Evolutionary conservation across 1,140 invertebrate genomes (phyloP), one percentile per base, ranked within the genome.

Genomic region (Delia radicum): DNA sequence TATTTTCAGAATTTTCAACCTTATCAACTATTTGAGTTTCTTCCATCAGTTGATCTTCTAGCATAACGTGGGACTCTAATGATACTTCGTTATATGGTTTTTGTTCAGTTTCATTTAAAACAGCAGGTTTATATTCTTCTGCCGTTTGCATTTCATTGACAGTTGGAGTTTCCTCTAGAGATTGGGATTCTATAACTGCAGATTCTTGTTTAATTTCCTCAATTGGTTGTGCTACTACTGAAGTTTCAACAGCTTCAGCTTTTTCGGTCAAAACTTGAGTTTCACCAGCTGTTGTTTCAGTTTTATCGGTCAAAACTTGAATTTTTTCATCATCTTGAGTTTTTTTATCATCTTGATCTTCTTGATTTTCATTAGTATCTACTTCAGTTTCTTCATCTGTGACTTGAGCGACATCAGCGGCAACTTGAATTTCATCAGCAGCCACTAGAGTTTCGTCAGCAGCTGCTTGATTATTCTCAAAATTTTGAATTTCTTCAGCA

Each of bases 121-220:
- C 27, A 2, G 15, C 33, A 5, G 21, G 37, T n/a, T n/a, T n/a
- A 24, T 3, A 12, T 72, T 72, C 33, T 4, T 72, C 75, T 0
- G 12, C 13, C 7, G 7, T 33, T 29, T 28, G 62, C 21, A 21
- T 12, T 21, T 33, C 65, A 10, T 21, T n/a, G 21, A 18, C 21
- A 27, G 27, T 24, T 18, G 46, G 31, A 13, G 21, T 48, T 73
- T 73, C 42, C 3, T 33, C 18, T 6, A 55, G n/a, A 24, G 29
- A 21, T 37, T 72, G 15, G 28, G 15, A 65, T 4, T 79, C 74
- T 13, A 77, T 65, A 24, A 69, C 33, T 63, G 46, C 55, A n/a
- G 71, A 63, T 6, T 67, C n/a, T 15, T 29, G 12, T 31, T 31
- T 12, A 1, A 31, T 29, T 18, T 37, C 65, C 6, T 37, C 29